Conservation (phyloP, 2,797 vertebrate genomes). For the Rhinophrynus dorsalis region DNA sequence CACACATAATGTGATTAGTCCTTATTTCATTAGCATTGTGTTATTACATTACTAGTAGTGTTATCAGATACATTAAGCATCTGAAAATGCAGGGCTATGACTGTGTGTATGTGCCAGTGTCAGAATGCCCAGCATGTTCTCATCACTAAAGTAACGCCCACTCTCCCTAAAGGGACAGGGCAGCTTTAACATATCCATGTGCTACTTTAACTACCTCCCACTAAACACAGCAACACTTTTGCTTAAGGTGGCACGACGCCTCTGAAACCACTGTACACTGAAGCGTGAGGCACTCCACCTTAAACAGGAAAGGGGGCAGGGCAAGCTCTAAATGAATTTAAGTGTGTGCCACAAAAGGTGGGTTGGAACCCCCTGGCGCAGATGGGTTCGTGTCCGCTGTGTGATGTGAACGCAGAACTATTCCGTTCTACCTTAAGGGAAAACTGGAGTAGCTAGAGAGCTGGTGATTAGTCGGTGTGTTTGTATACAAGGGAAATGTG, state of each 20-base stretch:
- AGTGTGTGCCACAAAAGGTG: neutral
- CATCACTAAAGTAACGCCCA: neutral
- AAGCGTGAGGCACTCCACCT: neutral
- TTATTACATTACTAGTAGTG: too few species aligned
- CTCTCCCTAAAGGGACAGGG: conserved; percentile 26
- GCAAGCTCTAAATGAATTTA: conserved; percentile 29
- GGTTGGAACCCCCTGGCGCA: neutral
- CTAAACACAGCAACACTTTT: conserved; percentile 42
- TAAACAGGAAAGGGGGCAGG: conserved; percentile 46
- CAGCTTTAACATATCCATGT: conserved; percentile 60
- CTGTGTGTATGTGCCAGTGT: too few species aligned
- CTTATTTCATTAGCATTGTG: too few species aligned
- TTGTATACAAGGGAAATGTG: conserved; percentile 69
- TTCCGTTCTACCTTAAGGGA: conserved; percentile 68
- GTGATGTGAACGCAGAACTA: neutral
- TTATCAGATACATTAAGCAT: too few species aligned
- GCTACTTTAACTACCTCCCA: conserved; percentile 51
- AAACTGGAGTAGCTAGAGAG: conserved; percentile 40
- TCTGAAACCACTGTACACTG: neutral
- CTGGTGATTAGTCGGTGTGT: conserved; percentile 50
- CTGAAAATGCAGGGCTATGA: too few species aligned
- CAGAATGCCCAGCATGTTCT: neutral
- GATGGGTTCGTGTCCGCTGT: neutral
- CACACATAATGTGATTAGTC: too few species aligned
- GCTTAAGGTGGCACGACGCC: conserved; percentile 57